phyloP scores from a whole-genome alignment of 2,888 invertebrate species.

The Brachycybe producta region DNA sequence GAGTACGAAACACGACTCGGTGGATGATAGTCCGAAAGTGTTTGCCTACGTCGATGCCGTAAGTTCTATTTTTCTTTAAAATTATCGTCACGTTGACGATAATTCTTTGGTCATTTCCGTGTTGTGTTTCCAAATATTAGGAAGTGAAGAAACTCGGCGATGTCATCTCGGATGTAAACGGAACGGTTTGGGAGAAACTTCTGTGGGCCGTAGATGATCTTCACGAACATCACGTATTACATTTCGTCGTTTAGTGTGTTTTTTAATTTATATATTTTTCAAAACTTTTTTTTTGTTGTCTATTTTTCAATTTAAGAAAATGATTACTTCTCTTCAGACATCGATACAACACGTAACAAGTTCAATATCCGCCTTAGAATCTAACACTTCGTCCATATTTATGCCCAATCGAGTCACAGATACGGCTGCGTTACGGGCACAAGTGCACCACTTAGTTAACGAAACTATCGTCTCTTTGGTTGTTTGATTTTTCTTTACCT shows the following conservation, averaged over 20 bases:
- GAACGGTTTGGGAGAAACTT: slow-evolving; percentile 16
- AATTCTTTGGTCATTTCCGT: neutral
- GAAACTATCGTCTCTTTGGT: slow-evolving; percentile 2
- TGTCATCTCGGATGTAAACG: slow-evolving; percentile 9
- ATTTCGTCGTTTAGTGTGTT: neutral
- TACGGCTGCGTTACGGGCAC: neutral
- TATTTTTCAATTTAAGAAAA: neutral
- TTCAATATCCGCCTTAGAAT: neutral
- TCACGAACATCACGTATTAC: slow-evolving; percentile 18
- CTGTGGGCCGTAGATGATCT: neutral
- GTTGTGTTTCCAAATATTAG: slow-evolving; percentile 3
- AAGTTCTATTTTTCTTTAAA: neutral
- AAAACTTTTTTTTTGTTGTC: neutral
- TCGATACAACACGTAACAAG: neutral
- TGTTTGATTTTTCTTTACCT: neutral
- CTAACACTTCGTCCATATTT: neutral
- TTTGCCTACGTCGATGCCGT: neutral
- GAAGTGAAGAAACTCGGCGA: slow-evolving; percentile 11
- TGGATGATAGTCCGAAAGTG: neutral
- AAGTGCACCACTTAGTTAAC: slow-evolving; percentile 1
- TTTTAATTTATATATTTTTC: neutral
- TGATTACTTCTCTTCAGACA: neutral
- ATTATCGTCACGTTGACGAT: neutral
- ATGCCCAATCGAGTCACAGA: neutral
- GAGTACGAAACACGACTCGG: neutral